Conservation (phyloP, 2,113 vertebrate species). For the Gallinago paraguaiae region DNA sequence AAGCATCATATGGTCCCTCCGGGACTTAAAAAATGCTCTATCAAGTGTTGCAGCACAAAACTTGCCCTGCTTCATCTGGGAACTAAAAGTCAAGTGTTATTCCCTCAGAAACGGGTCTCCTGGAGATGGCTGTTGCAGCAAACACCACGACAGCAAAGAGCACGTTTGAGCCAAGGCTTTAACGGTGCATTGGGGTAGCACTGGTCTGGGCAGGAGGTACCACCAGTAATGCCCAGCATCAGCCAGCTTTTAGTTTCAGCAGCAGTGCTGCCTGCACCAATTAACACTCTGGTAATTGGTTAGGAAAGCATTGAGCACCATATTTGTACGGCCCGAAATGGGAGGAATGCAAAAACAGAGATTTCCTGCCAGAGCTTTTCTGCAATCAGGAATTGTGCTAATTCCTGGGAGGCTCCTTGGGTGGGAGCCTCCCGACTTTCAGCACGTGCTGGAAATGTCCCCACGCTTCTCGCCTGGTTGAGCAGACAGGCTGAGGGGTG, state of each 20-base stretch:
- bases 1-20: neutral
- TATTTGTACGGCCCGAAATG: fast-evolving
- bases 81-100: neutral
- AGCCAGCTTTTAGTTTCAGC: neutral
- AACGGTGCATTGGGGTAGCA: neutral
- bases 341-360: neutral
- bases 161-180: neutral
- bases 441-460: neutral
- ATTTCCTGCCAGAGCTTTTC: neutral
- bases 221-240: neutral
- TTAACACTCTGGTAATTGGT: neutral
- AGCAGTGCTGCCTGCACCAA: neutral
- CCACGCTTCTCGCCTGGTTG: neutral
- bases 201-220: neutral
- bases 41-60: neutral
- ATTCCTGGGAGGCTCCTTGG: neutral
- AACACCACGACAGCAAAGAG: neutral
- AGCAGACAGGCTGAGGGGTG: neutral
- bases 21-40: neutral
- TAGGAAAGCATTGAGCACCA: neutral
- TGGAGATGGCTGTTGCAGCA: fast-evolving
- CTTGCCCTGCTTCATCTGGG: neutral
- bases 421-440: neutral
- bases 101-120: neutral
- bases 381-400: neutral